These are phyloP conservation scores for Marasmarcha lunaedactyla DNA, from an alignment of 2,888 invertebrate species.

Conservation along the genomic window DNA sequence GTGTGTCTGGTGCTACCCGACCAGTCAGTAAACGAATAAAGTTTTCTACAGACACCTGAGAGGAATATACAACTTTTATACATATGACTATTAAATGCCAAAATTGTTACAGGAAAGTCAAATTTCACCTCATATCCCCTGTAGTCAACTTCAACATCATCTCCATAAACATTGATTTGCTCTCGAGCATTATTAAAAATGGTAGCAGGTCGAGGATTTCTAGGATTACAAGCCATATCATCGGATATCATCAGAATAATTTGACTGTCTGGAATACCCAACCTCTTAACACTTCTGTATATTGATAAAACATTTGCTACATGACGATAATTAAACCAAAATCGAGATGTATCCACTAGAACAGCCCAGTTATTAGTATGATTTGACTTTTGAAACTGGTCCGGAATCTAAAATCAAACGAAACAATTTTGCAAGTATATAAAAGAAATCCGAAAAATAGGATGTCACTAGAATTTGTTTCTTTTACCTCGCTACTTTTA, in stretches of 20 bases:
- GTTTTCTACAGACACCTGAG: conserved; percentile 95
- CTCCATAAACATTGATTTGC: conserved; percentile 98
- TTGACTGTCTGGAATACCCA: conserved; percentile 99
- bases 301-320: conserved; percentile 98
- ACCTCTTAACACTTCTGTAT: conserved; percentile 95
- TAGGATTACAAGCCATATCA: conserved; percentile 98
- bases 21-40: conserved; percentile 97
- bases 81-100: background rate
- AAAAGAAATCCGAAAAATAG: background rate
- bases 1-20: conserved; percentile 90
- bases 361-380: conserved; percentile 99
- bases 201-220: conserved; percentile 97
- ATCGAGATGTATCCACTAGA: conserved; percentile 96
- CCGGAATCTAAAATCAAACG: conserved; percentile 46
- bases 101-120: no score
- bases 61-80: conserved; percentile 8
- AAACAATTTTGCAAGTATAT: conserved; percentile 3
- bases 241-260: conserved; percentile 99
- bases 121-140: conserved; percentile 84
- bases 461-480: no score
- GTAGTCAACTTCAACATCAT: conserved; percentile 99
- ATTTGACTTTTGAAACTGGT: conserved; percentile 71
- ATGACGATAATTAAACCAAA: conserved; percentile 99
- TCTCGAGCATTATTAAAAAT: conserved; percentile 98
- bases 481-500: no score